Base-by-base conservation (phyloP, 2,113 vertebrate genomes). In the Pygoscelis antarcticus region DNA sequence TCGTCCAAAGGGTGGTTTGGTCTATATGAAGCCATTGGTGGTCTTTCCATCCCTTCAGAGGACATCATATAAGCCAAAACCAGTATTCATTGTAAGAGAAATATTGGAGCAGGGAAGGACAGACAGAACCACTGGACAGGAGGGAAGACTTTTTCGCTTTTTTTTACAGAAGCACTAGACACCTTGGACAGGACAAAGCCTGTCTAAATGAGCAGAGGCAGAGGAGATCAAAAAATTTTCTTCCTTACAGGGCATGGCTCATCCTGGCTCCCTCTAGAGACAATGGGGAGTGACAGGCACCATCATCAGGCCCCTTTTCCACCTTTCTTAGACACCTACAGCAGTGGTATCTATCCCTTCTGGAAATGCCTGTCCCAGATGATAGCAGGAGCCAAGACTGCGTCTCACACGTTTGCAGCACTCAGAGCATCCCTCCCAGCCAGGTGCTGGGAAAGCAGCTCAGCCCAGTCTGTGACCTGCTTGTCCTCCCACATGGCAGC, bases 401-500 rank as follows among this genome's bases (percentile, higher is more conserved):
- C 3, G 2, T 15, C n/a, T 70, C 66, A 30, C 25, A 51, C 29
- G 6, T 40, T 13, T 42, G 22, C 36, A 87, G 22, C 22, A 6
- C 30, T 29, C 27, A 17, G 51, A 72, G 11, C 58, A 22, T 51
- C 36, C 36, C 15, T 38, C 32, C 20, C 23, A 62, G 55, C 3
- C 7, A 6, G 46, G 7, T 65, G 47, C 61, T 60, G 27, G 40
- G 30, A 36, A 27, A 75, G 29, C 44, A 90, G 32, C 57, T 66
- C 68, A 75, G 55, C 58, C 46, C 57, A 42, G 40, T 3, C n/a
- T 65, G 66, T 60, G 71, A 86, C 7, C 1, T 44, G 15, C 15
- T 36, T 75, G 40, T 54, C 42, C 27, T 89, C 18, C 17, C 2
- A 1, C 0, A 0, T 42, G 36, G 57, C 5, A 9, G 40, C 72